Evolutionary conservation across 1,140 invertebrate species (phyloP), one percentile per base, ranked within the genome.

Genomic region (Cardiocondyla obscurior): DNA sequence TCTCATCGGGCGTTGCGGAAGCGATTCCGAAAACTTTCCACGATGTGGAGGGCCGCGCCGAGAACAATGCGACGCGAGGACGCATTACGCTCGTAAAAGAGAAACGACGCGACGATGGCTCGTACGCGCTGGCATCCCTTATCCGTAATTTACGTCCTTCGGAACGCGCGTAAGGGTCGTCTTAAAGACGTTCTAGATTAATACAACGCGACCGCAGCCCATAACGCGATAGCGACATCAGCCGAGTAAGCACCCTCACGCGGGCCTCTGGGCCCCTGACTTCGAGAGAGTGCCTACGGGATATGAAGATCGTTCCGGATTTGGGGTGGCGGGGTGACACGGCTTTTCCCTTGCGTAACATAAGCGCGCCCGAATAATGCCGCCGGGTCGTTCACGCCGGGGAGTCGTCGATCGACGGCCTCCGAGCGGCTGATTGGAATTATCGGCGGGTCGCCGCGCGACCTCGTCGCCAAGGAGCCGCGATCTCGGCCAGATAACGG

Each of bases 251-350:
- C 72, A 83, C 55, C 83, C 67, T 79, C 79, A n/a, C 77, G 28
- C 19, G n/a, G 57, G 6, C 25, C 25, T n/a, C n/a, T n/a, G 25
- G 7, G 1, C 22, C 39, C 22, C 39, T 33, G 60, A 73, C 79
- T 81, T 85, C 81, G 25, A 77, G 81, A 77, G 81, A 82, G 72
- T 81, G 58, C 87, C 88, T 81, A 58, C 58, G 58, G 69, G 76
- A 86, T 88, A 86, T 69, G 84, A 89, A 86, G 84, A 86, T 89
- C 77, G 64, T 44, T n/a, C 84, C 55, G 88, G 86, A 88, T 88
- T 88, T 81, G 70, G 73, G 81, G 14, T 57, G 65, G 67, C 58
- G 65, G 51, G 28, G 49, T n/a, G 39, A 65, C 53, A 64, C 28
- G 70, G 42, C 77, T 16, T 79, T 62, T 72, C 65, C 33, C 19